Evolutionary conservation across 2,888 invertebrate species (phyloP).

Genomic region (Pristionchus fissidentatus): DNA sequence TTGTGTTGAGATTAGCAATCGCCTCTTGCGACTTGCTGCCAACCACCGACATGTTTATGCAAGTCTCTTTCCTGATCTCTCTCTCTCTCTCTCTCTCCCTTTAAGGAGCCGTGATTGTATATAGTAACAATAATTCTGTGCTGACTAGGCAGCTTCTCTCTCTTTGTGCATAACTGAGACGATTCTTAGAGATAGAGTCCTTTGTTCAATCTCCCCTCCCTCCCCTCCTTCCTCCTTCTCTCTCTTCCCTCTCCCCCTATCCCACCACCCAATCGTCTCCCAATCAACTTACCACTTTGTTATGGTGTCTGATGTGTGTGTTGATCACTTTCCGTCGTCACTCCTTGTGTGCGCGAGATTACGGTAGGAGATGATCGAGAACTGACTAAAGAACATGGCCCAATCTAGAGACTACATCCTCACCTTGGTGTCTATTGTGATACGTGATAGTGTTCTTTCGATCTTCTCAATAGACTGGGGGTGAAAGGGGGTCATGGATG

Average conservation of each 20-base stretch:
- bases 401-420: not conserved
- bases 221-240: not conserved
- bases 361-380: not conserved
- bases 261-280: too few relatives aligned
- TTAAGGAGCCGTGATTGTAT: not conserved
- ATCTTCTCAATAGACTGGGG: not conserved
- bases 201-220: not conserved
- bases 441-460: not conserved
- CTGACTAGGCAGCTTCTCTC: not conserved
- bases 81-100: not conserved
- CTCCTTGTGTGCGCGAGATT: not conserved
- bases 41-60: not conserved
- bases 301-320: not conserved
- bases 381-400: not conserved
- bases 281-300: constrained; percentile 39
- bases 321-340: not conserved
- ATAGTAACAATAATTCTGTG: constrained; percentile 38
- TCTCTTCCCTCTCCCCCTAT: constrained; percentile 21
- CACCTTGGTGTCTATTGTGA: not conserved
- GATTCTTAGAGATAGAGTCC: constrained; percentile 41
- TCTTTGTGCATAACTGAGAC: constrained; percentile 7
- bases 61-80: not conserved
- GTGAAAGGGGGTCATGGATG: not conserved
- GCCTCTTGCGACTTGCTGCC: not conserved
- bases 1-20: constrained; percentile 28